phyloP scores from a whole-genome alignment of 2,888 invertebrate species.

The Pammene fasciana region DNA sequence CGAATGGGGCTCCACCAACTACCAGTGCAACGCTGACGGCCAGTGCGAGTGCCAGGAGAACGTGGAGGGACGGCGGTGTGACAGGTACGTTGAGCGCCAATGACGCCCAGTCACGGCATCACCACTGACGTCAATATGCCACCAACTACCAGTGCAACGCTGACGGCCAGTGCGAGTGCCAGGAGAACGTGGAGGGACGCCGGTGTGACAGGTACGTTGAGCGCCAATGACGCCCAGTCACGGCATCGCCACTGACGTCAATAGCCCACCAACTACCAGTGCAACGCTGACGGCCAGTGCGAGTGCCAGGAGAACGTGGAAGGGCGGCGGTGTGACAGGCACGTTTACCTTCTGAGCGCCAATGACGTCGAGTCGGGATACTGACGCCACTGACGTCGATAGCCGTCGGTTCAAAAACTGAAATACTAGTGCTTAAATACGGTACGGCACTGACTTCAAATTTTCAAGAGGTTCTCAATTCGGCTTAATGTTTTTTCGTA shows the following conservation, averaged over 20 bases:
- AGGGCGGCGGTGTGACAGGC: conserved; percentile 94
- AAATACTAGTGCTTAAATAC: too few relatives aligned
- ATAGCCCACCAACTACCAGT: conserved; percentile 94
- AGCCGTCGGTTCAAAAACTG: too few relatives aligned
- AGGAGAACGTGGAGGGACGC: conserved; percentile 95
- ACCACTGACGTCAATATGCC: too few relatives aligned
- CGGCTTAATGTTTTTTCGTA: too few relatives aligned
- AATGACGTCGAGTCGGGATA: neutral
- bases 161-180: conserved; percentile 93
- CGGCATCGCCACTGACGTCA: too few relatives aligned
- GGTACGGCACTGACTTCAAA: too few relatives aligned
- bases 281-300: conserved; percentile 94
- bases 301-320: conserved; percentile 94
- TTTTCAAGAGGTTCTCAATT: too few relatives aligned
- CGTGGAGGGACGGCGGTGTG: conserved; percentile 96
- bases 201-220: conserved; percentile 88
- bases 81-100: conserved; percentile 75
- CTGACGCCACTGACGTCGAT: too few relatives aligned
- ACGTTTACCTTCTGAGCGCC: conserved; percentile 15
- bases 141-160: conserved; percentile 94
- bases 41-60: conserved; percentile 95
- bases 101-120: neutral
- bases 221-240: neutral
- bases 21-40: conserved; percentile 93
- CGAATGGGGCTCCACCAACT: conserved; percentile 91